phyloP scores from a whole-genome alignment of 2,797 vertebrate species.

The Limnodromus scolopaceus region DNA sequence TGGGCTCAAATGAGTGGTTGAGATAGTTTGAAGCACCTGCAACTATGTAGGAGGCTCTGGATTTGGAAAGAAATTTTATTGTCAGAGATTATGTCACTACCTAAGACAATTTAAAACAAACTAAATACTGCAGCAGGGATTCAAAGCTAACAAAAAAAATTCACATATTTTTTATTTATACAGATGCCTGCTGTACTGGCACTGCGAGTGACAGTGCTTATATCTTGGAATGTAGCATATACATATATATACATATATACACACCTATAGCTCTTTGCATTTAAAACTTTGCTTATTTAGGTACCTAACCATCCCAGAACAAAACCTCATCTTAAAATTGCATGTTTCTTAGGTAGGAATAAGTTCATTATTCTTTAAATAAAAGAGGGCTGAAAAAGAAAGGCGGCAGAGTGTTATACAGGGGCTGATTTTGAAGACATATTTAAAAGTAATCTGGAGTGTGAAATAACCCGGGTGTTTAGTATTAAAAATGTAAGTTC shows the following conservation, averaged over 20 bases:
- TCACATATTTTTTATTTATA: neutral
- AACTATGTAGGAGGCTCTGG: neutral
- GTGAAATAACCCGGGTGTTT: slow-evolving; percentile 16
- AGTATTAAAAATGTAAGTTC: neutral
- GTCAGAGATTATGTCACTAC: neutral
- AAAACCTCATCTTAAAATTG: neutral
- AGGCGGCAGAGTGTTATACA: neutral
- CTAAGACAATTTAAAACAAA: neutral
- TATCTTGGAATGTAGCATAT: neutral
- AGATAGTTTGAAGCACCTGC: slow-evolving; percentile 21
- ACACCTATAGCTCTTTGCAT: neutral
- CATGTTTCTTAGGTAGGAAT: neutral
- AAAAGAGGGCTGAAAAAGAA: neutral
- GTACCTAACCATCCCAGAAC: neutral
- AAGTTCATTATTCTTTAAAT: neutral
- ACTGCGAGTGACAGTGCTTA: neutral
- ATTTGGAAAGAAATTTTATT: slow-evolving; percentile 11
- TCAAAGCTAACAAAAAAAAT: neutral
- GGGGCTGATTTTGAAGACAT: neutral
- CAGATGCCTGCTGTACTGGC: neutral
- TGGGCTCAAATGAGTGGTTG: neutral
- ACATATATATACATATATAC: neutral
- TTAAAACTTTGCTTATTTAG: neutral
- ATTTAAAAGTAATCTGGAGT: neutral
- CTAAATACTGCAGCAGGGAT: neutral